Evolutionary conservation across 2,888 invertebrate species (phyloP), one percentile per base, ranked within the genome.

Genomic region (Pheosia tremula): DNA sequence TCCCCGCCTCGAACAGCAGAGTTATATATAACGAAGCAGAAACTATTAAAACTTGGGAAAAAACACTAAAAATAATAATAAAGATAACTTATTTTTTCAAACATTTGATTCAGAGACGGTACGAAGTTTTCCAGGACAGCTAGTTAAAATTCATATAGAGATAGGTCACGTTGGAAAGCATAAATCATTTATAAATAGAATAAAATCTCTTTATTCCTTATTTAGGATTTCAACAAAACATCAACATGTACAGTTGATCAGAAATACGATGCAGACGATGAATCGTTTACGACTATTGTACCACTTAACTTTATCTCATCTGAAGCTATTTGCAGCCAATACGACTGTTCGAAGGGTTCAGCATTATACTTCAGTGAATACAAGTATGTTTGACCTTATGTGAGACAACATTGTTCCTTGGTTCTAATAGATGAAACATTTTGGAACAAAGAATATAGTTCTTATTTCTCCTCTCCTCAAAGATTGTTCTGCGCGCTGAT

Each of bases 301-400:
- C 78, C 71, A 82, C 80, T 80, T 81, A 77, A 74, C 70, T 72
- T 78, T 81, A 81, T 80, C 78, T 78, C 63, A 56, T 64, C 65
- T 67, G 57, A 64, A 71, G 71, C 69, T 71, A 77, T 80, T 75
- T 69, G 68, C 68, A 71, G 64, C 71, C 71, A 67, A 72, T 65
- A 67, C 73, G 68, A 75, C 69, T 65, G 74, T 72, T 71, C 59
- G 63, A 66, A 59, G 68, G 38, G 54, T 36, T n/a, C 52, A 43
- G 41, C 41, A 54, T 49, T 24, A 56, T 52, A 13, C 10, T 49
- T 49, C 4, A 3, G 11, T 13, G 1, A 49, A 13, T 3, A 41
- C 8, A 8, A 41, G 41, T 41, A 24, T 24, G n/a, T n/a, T 47
- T 5, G 45, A 9, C 9, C 3, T 3, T 3, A 39, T 6, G 39